phyloP scores from a whole-genome alignment of 2,888 invertebrate species.

The Zygogramma bicolorata region DNA sequence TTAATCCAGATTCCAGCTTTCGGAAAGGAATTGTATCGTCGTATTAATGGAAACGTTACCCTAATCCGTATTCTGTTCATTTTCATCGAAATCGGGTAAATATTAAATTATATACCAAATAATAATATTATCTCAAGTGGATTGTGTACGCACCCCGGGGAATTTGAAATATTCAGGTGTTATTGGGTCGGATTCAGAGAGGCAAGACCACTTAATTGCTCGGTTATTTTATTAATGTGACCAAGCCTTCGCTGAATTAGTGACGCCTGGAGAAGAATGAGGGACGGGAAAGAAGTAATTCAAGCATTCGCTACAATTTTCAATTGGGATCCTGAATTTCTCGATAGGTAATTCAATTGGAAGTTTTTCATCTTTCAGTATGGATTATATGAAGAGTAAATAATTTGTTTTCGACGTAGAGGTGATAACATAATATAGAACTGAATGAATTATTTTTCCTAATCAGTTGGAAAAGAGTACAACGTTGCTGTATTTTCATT shows the following conservation, averaged over 20 bases:
- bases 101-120: slow-evolving; percentile 48
- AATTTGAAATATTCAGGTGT: slow-evolving; percentile 41
- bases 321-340: too few species aligned
- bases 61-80: slow-evolving; percentile 41
- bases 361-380: too few species aligned
- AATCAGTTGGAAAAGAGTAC: too few species aligned
- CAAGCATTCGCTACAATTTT: too few species aligned
- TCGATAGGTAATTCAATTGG: too few species aligned
- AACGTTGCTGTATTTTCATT: too few species aligned
- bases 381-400: too few species aligned
- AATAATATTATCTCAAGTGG: slow-evolving; percentile 45
- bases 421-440: too few species aligned
- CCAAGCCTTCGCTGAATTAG: slow-evolving; percentile 26
- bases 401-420: too few species aligned
- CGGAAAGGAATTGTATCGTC: slow-evolving; percentile 34
- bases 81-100: slow-evolving; percentile 54
- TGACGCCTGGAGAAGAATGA: neutral
- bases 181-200: neutral
- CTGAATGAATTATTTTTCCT: too few species aligned
- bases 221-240: slow-evolving; percentile 36
- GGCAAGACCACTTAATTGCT: neutral
- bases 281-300: neutral
- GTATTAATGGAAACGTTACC: slow-evolving; percentile 29
- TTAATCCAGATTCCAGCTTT: slow-evolving; percentile 52
- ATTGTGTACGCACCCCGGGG: slow-evolving; percentile 40